Conservation (phyloP, 2,888 invertebrate genomes). For the Amblyjoppa fuscipennis region DNA sequence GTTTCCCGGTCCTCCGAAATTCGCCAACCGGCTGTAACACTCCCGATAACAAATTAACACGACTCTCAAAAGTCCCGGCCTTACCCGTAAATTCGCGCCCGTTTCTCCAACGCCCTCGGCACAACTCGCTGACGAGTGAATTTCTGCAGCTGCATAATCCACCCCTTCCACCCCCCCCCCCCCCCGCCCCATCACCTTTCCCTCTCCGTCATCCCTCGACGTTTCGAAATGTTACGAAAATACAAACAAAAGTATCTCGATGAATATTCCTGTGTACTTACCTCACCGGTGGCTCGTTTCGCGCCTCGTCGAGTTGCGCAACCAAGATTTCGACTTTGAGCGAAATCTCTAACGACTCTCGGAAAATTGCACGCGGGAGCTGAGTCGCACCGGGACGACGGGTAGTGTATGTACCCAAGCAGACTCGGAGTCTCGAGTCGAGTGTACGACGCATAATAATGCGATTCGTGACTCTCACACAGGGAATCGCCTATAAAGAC, state of each 20-base stretch:
- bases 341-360: slow-evolving; percentile 21
- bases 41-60: slow-evolving; percentile 47
- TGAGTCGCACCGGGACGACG: background rate
- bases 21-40: background rate
- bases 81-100: slow-evolving; percentile 5
- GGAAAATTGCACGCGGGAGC: slow-evolving; percentile 4
- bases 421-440: slow-evolving; percentile 5
- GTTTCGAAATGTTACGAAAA: slow-evolving; percentile 21
- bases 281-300: background rate
- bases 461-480: slow-evolving; percentile 18
- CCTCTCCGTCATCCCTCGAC: background rate
- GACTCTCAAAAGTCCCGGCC: background rate
- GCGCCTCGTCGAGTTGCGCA: slow-evolving; percentile 17
- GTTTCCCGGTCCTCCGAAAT: no score
- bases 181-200: background rate
- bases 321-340: slow-evolving; percentile 15
- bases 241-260: slow-evolving; percentile 16
- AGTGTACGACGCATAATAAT: slow-evolving; percentile 48
- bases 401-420: background rate
- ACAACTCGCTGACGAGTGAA: slow-evolving; percentile 2
- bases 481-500: background rate
- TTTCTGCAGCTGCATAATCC: slow-evolving; percentile 16
- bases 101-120: background rate
- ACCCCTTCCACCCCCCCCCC: background rate
- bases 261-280: slow-evolving; percentile 40